These are phyloP conservation scores for Platygyra sinensis DNA, from an alignment of 64 coral and sea anemone species.

Conservation along the genomic window DNA sequence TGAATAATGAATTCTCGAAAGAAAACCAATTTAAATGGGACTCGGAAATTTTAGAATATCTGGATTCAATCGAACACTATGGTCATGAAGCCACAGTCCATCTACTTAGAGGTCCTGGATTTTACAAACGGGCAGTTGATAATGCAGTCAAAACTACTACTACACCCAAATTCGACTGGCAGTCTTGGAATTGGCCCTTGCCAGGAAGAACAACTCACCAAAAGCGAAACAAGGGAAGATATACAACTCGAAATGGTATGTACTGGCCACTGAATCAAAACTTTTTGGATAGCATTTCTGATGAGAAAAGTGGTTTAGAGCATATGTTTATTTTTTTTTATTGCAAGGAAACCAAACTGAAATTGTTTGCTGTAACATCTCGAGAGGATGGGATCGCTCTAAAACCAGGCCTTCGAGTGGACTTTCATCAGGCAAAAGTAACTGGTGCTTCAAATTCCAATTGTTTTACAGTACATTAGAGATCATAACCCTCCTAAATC, in stretches of 20 bases:
- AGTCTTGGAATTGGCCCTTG: conserved; percentile 74
- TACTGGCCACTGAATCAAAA: conserved; percentile 72
- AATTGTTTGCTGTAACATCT: conserved; percentile 67
- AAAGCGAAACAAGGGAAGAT: conserved; percentile 68
- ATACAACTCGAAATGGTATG: conserved; percentile 59
- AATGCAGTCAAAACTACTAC: no score
- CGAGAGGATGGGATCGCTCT: conserved; percentile 71
- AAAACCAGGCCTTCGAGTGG: conserved; percentile 60
- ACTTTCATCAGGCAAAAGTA: conserved; percentile 58
- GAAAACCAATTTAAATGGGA: conserved; percentile 62
- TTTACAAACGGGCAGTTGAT: no score
- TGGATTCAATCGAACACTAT: conserved; percentile 62
- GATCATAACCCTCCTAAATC: conserved; percentile 42
- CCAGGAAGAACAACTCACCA: conserved; percentile 71
- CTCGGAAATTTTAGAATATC: conserved; percentile 49
- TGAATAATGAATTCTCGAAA: conserved; percentile 30
- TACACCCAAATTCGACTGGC: conserved; percentile 59
- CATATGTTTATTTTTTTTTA: conserved; percentile 60
- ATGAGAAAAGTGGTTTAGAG: conserved; percentile 64
- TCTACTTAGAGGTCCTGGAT: not conserved
- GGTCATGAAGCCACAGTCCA: conserved; percentile 68
- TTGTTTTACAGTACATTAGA: conserved; percentile 65
- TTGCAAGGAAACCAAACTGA: conserved; percentile 61
- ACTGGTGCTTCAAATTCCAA: conserved; percentile 62
- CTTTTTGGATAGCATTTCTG: conserved; percentile 60